A percentile compares a stretch with the other conserved stretches of the same genome.
These are phyloP conservation scores for Cybosia mesomella DNA, from an alignment of 2,888 invertebrate genomes.

Conservation along the genomic window DNA sequence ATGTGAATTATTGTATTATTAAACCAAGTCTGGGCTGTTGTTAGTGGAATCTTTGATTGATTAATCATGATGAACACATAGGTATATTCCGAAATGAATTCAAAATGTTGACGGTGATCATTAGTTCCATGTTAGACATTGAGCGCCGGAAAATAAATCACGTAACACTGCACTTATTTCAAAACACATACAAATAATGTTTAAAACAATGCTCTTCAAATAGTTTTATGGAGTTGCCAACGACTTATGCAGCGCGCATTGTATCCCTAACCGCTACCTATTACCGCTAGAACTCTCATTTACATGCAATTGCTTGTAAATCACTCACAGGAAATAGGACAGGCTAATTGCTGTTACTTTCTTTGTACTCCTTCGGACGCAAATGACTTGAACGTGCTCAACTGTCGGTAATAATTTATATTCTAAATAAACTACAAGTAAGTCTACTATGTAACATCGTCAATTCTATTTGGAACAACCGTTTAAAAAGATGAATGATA, in stretches of 20 bases:
- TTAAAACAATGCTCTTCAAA: constrained; percentile 13
- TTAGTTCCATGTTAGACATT: neutral
- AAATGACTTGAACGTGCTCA: constrained; percentile 59
- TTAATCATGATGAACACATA: too few relatives aligned
- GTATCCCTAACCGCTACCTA: constrained; percentile 32
- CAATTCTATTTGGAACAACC: neutral
- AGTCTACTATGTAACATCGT: constrained; percentile 3
- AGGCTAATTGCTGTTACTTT: constrained; percentile 54
- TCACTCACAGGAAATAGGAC: constrained; percentile 52
- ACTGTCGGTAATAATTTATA: constrained; percentile 43
- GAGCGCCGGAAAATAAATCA: neutral
- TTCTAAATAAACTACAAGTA: constrained; percentile 39
- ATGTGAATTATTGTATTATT: too few relatives aligned
- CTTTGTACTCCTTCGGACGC: constrained; percentile 46
- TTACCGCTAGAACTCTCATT: constrained; percentile 41
- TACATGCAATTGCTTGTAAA: constrained; percentile 49
- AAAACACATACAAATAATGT: neutral
- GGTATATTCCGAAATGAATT: neutral
- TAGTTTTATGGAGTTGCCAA: neutral
- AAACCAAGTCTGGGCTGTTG: too few relatives aligned
- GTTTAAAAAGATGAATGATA: neutral
- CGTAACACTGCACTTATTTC: neutral
- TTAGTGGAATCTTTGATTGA: neutral
- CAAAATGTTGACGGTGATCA: neutral
- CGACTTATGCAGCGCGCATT: constrained; percentile 21